phyloP scores from a whole-genome alignment of 2,888 invertebrate species.

The Oligia fasciuncula region DNA sequence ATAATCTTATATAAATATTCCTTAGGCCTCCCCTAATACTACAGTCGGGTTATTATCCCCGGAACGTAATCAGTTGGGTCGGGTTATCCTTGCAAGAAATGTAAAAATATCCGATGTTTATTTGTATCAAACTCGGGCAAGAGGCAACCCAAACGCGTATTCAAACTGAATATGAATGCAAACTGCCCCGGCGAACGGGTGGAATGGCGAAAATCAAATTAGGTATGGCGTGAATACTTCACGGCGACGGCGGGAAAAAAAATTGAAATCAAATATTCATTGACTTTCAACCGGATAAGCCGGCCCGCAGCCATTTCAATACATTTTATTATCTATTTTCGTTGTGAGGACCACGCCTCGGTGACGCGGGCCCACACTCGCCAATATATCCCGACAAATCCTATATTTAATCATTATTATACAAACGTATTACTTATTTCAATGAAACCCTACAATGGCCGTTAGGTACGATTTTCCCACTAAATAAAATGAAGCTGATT shows the following conservation, averaged over 20 bases:
- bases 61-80: constrained; percentile 89
- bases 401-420: constrained; percentile 50
- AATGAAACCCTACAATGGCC: constrained; percentile 25
- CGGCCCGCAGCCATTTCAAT: constrained; percentile 89
- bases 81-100: constrained; percentile 87
- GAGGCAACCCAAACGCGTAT: constrained; percentile 89
- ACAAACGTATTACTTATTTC: constrained; percentile 55
- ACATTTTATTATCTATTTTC: constrained; percentile 90
- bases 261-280: constrained; percentile 91
- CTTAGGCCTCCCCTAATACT: constrained; percentile 79
- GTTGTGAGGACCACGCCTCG: constrained; percentile 76
- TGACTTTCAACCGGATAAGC: constrained; percentile 90
- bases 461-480: constrained; percentile 7
- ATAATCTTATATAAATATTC: constrained; percentile 83
- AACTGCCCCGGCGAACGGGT: constrained; percentile 88
- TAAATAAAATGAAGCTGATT: not conserved
- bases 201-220: constrained; percentile 90
- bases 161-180: constrained; percentile 90
- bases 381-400: constrained; percentile 54
- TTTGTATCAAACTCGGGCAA: constrained; percentile 88
- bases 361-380: constrained; percentile 65
- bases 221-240: constrained; percentile 90
- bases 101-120: constrained; percentile 90
- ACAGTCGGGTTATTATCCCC: constrained; percentile 85
- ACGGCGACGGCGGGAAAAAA: constrained; percentile 89